These are phyloP conservation scores for Limanda limanda DNA, from an alignment of 2,113 vertebrate species.

Conservation along the genomic window DNA sequence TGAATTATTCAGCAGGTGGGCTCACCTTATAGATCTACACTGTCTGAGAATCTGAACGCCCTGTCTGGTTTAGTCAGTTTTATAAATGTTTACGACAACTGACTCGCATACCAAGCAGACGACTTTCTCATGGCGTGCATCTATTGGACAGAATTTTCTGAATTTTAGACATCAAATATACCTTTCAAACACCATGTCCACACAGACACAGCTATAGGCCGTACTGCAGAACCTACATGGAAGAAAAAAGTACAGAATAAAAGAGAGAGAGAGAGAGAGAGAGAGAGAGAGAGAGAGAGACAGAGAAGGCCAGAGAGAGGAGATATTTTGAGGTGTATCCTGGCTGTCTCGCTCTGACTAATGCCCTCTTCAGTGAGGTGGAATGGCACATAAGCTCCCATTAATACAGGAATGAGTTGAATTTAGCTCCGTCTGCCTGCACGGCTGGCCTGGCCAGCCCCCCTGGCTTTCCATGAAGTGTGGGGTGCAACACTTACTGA, in stretches of 20 bases:
- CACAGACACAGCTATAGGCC: conserved; percentile 3
- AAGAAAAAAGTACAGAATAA: conserved; percentile 25
- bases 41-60: background rate
- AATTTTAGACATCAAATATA: background rate
- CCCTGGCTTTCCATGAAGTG: conserved; percentile 82
- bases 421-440: conserved; percentile 84
- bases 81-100: background rate
- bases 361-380: conserved; percentile 80
- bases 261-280: background rate
- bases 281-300: background rate
- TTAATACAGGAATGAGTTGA: conserved; percentile 88
- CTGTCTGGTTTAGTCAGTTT: background rate
- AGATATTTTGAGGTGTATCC: conserved; percentile 83
- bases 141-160: background rate
- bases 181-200: background rate
- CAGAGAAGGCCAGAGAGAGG: conserved; percentile 37
- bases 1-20: background rate
- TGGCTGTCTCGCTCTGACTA: conserved; percentile 77
- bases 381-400: conserved; percentile 84
- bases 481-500: conserved; percentile 80
- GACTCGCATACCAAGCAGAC: background rate
- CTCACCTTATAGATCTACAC: background rate
- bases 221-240: conserved; percentile 24
- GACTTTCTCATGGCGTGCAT: background rate
- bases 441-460: conserved; percentile 63